These are phyloP conservation scores for Cristatella mucedo DNA, from an alignment of 2,888 invertebrate genomes.

Conservation along the genomic window DNA sequence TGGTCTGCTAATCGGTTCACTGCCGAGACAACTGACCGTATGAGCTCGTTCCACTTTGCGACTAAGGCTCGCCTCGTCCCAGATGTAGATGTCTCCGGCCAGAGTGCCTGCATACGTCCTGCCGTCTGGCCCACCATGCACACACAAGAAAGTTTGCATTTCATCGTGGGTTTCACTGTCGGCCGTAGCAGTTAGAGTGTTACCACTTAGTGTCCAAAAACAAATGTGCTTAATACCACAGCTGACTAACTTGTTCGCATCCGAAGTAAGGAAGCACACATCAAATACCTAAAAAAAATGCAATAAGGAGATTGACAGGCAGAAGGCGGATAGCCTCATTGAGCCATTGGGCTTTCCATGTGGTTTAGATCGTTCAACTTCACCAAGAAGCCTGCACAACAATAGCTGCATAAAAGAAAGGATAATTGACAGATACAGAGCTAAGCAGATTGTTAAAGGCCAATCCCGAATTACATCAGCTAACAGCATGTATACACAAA, in stretches of 20 bases:
- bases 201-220: slow-evolving; percentile 37
- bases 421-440: too few relatives aligned
- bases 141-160: slow-evolving; percentile 36
- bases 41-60: slow-evolving; percentile 32
- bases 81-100: slow-evolving; percentile 39
- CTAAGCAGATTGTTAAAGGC: too few relatives aligned
- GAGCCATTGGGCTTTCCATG: too few relatives aligned
- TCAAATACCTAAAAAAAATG: slow-evolving; percentile 31
- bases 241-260: slow-evolving; percentile 27
- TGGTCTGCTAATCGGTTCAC: too few relatives aligned
- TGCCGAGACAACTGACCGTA: slow-evolving; percentile 21
- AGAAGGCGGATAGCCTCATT: too few relatives aligned
- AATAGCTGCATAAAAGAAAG: too few relatives aligned
- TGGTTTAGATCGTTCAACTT: too few relatives aligned
- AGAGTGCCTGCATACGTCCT: slow-evolving; percentile 36
- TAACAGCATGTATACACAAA: too few relatives aligned
- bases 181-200: slow-evolving; percentile 26
- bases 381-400: too few relatives aligned
- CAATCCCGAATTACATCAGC: too few relatives aligned
- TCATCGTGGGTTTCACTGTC: slow-evolving; percentile 25
- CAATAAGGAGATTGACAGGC: too few relatives aligned
- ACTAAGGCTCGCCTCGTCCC: slow-evolving; percentile 33
- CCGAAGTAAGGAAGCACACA: slow-evolving; percentile 29
- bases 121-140: slow-evolving; percentile 29
- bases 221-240: slow-evolving; percentile 40